Evolutionary conservation across 2,797 vertebrate species (phyloP).

Genomic region (Loris lydekkerianus): DNA sequence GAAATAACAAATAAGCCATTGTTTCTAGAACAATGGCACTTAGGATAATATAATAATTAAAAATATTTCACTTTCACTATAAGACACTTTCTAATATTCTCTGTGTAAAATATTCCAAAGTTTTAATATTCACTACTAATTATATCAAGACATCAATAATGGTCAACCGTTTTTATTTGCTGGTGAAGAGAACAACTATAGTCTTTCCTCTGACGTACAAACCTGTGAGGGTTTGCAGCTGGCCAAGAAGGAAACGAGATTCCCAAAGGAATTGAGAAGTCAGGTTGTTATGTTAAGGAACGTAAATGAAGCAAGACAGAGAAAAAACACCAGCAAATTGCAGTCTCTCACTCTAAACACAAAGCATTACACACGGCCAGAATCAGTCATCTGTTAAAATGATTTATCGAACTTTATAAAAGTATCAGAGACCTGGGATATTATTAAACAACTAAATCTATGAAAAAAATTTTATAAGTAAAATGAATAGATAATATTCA

Average conservation of each 20-base stretch:
- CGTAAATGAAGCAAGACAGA: conserved; percentile 48
- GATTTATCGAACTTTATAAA: conserved; percentile 50
- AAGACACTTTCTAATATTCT: neutral
- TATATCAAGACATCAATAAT: neutral
- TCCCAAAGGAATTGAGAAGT: conserved; percentile 46
- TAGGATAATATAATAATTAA: conserved; percentile 34
- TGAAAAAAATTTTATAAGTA: neutral
- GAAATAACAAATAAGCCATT: conserved; percentile 40
- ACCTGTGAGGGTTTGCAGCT: neutral
- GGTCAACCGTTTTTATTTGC: neutral
- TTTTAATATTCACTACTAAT: neutral
- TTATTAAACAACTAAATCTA: conserved; percentile 14
- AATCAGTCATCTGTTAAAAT: conserved; percentile 66
- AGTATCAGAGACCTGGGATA: neutral
- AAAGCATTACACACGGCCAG: conserved; percentile 72
- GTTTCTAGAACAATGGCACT: neutral
- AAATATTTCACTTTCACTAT: neutral
- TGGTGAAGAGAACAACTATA: neutral
- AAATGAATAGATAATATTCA: neutral
- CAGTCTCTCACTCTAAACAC: conserved; percentile 73
- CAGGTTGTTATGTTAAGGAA: conserved; percentile 57
- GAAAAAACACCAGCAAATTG: conserved; percentile 75
- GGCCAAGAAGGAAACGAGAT: conserved; percentile 59
- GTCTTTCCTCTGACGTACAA: conserved; percentile 47
- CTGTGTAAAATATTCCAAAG: conserved; percentile 11